phyloP scores from a whole-genome alignment of 2,888 invertebrate species.

The Troglohyphantes excavatus region DNA sequence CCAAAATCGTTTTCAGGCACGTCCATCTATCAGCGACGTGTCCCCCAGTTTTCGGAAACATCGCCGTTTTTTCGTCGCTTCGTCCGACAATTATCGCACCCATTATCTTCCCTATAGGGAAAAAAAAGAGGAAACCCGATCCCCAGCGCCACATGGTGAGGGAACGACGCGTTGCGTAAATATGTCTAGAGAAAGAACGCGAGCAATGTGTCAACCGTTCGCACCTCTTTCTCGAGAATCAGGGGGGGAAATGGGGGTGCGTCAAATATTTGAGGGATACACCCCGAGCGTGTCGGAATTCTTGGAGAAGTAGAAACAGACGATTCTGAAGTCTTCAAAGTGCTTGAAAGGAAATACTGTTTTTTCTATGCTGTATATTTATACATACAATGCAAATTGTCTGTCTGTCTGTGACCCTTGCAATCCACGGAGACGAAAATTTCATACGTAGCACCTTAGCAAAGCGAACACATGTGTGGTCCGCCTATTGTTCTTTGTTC shows the following conservation, averaged over 20 bases:
- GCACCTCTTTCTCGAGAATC: constrained; percentile 39
- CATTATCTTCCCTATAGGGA: not conserved
- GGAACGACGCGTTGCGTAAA: constrained; percentile 62
- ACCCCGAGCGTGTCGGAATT: not conserved
- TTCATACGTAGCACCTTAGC: no score
- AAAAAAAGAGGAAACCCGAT: constrained; percentile 46
- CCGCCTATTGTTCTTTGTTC: no score
- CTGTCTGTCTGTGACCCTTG: no score
- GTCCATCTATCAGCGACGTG: constrained; percentile 40
- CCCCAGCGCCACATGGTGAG: constrained; percentile 70
- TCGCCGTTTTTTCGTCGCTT: not conserved
- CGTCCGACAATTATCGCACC: constrained; percentile 3
- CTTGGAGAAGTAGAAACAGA: not conserved
- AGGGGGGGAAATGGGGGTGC: not conserved
- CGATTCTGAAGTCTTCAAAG: not conserved
- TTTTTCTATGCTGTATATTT: no score
- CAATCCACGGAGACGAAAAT: no score
- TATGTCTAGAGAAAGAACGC: constrained; percentile 60
- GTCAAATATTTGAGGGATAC: not conserved
- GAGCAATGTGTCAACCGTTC: constrained; percentile 66
- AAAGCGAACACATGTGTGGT: no score
- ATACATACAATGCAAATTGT: no score
- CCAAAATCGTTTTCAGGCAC: constrained; percentile 40
- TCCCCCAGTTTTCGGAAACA: constrained; percentile 1
- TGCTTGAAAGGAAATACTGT: no score